Base-by-base conservation (phyloP, 2,888 invertebrate genomes). In the Frankliniella intonsa region DNA sequence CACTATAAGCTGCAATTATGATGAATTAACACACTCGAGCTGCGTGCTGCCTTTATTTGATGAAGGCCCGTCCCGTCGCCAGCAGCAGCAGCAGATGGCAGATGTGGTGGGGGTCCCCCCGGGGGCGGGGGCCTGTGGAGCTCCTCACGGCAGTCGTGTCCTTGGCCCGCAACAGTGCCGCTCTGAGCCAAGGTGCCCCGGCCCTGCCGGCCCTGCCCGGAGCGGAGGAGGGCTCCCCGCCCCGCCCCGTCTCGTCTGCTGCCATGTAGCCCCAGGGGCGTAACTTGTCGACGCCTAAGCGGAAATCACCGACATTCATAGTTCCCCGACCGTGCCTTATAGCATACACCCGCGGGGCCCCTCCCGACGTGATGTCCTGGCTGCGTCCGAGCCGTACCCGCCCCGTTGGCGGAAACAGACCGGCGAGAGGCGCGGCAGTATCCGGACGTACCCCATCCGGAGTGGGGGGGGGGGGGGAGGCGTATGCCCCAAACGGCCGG, bases 231-330 rank as follows among this genome's bases (percentile, higher is more conserved):
- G 55, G 55, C 55, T 19, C 55, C 55, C 69, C 69, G 38, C 12
- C 62, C 62, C 62, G 17, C 12, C 62, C 62, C 62, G n/a, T 55
- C 55, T 55, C 55, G 62, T 62, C 62, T n/a, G 12, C 14, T 55
- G 19, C 62, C 62, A 62, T 62, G 19, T 17, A 12, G 62, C 17
- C 62, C n/a, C 69, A 22, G 69, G 69, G 69, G 69, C 69, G 69
- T 76, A 76, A 76, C 69, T 5, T 12, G 69, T 12, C 69, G 69
- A 76, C 69, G 69, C 69, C 69, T 22, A 12, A 12, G 69, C 69
- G 69, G 69, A 76, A 76, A 76, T 76, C 69, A 76, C 69, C 25
- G 69, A 76, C 69, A 76, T 76, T 76, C 69, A 76, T 76, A 76
- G 69, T 62, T 62, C 62, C 38, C 62, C n/a, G 62, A 38, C 38